Evolutionary conservation across 1,140 invertebrate species (phyloP), one percentile per base, ranked within the genome.

Genomic region (Macrotrachela quadricornifera): DNA sequence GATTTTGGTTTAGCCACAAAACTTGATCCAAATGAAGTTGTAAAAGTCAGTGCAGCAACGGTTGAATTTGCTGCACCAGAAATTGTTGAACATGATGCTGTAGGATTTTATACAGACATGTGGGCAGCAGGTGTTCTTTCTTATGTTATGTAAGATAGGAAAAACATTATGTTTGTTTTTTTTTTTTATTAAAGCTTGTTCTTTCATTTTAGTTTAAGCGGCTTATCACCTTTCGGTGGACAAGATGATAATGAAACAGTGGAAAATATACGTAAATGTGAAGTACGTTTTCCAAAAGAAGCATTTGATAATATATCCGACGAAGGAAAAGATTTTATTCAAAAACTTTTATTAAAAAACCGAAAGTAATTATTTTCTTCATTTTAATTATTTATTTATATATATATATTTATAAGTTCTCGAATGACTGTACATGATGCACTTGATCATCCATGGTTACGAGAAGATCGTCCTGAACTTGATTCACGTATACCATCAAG

Each of bases 31-130:
- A 91, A 94, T 70, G 87, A 96, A 71, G 79, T 91, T 37, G 92
- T 97, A 0, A 97, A 97, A 72, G 95, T 97, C 51, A 94, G 90
- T 1, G 71, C 69, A 50, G 91, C 90, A 51, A 97, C 91, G 0
- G 91, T 92, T 0, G 92, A 99, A 71, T 99, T 97, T 72, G 94
- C 92, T n/a, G 90, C 92, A 42, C 94, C 94, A 6, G 94, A 99
- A 76, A 94, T 99, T 56, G 91, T 94, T 0, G 88, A 95, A 63
- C 75, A 88, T 36, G 88, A 97, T 71, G 85, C 91, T 4, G 92
- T 99, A 56, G 91, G 94, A 18, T 97, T 96, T 73, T 96, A 95
- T 71, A 97, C 92, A 0, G 92, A 97, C 65, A 97, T 99, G 92
- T 99, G 92, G 92, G 88, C 91, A 42, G 83, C 91, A 40, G 94